Evolutionary conservation across 2,797 vertebrate genomes (phyloP).

Genomic region (Enteromius afrohamiltoni): DNA sequence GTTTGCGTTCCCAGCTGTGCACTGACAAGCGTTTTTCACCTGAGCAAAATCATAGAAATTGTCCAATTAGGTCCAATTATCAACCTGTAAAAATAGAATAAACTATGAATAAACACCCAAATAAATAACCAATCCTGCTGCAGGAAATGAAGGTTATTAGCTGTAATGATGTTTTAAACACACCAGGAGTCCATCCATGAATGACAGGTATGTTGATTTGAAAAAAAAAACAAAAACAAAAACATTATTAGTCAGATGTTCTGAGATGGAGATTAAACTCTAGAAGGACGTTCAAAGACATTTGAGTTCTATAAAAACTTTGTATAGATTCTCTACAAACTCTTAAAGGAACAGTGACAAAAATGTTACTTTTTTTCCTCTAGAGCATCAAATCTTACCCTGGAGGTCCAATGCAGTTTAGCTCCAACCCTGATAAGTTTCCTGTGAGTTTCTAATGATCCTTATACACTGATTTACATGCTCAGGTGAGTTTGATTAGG

Average conservation of each 20-base stretch:
- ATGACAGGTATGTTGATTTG: conserved; percentile 48
- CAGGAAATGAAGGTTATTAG: conserved; percentile 63
- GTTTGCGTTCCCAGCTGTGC: conserved; percentile 8
- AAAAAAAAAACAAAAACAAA: neutral
- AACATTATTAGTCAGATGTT: conserved; percentile 11
- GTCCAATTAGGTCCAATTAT: conserved; percentile 57
- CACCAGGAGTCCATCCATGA: conserved; percentile 29
- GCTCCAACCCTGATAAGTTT: no score
- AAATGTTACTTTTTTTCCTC: neutral
- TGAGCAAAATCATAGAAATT: conserved; percentile 21
- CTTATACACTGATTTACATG: no score
- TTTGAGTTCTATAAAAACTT: neutral
- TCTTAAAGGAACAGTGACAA: neutral
- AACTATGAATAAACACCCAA: conserved; percentile 40
- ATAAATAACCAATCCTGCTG: conserved; percentile 49
- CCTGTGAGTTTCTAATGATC: no score
- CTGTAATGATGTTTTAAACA: conserved; percentile 50
- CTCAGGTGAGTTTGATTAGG: no score
- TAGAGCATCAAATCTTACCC: no score
- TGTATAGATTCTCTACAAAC: neutral
- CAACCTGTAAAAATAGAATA: conserved; percentile 58
- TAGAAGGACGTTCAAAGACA: neutral
- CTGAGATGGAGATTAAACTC: neutral
- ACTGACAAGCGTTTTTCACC: conserved; percentile 44
- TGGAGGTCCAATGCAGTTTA: no score